Evolutionary conservation across 2,888 invertebrate genomes (phyloP).

Genomic region (Melanostoma scalare): DNA sequence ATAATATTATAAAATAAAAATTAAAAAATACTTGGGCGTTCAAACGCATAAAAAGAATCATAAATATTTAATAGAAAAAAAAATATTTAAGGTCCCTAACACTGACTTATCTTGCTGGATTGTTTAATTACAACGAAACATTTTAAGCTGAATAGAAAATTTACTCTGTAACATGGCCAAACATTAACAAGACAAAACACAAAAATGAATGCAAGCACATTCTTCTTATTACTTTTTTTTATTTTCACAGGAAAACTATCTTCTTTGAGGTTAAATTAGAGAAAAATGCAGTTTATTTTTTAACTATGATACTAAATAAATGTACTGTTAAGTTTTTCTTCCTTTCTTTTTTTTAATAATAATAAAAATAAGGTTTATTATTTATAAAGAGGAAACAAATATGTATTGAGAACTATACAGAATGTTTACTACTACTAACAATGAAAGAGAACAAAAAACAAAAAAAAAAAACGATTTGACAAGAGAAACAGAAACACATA

Average conservation of each 20-base stretch:
- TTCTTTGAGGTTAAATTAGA: slow-evolving; percentile 11
- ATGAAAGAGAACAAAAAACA: slow-evolving; percentile 14
- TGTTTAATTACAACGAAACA: slow-evolving; percentile 25
- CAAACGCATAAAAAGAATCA: slow-evolving; percentile 49
- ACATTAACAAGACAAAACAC: slow-evolving; percentile 42
- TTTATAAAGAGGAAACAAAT: slow-evolving; percentile 46
- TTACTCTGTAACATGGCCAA: slow-evolving; percentile 65
- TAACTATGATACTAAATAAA: slow-evolving; percentile 22
- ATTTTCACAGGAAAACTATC: slow-evolving; percentile 14
- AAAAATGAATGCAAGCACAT: slow-evolving; percentile 3
- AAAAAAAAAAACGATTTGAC: slow-evolving; percentile 11
- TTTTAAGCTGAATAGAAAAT: slow-evolving; percentile 40
- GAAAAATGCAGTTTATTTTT: slow-evolving; percentile 46
- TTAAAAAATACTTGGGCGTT: slow-evolving; percentile 69
- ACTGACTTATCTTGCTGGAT: slow-evolving; percentile 30
- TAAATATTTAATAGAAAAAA: slow-evolving; percentile 47
- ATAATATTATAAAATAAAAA: slow-evolving; percentile 51
- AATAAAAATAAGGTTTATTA: slow-evolving; percentile 29
- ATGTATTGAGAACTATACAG: slow-evolving; percentile 61
- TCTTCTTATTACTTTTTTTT: slow-evolving; percentile 27
- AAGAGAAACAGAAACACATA: slow-evolving; percentile 19
- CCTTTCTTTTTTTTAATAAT: slow-evolving; percentile 21
- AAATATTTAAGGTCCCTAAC: slow-evolving; percentile 39
- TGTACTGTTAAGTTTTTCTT: slow-evolving; percentile 34
- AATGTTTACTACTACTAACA: slow-evolving; percentile 63